These are phyloP conservation scores for Phylloscopus whistleri DNA, from an alignment of 2,113 vertebrate species.

Conservation along the genomic window DNA sequence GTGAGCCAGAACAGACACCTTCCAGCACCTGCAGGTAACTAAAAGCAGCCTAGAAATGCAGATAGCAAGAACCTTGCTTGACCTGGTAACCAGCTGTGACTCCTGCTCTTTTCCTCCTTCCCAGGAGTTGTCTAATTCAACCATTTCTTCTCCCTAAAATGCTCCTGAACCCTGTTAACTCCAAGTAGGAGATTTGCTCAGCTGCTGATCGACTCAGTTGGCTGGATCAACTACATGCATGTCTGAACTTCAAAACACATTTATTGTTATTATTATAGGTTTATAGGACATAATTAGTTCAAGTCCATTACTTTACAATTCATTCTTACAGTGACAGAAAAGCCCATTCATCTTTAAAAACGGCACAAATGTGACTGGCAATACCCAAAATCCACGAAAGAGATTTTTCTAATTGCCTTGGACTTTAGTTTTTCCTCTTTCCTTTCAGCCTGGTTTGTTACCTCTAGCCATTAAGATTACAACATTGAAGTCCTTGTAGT, in stretches of 20 bases:
- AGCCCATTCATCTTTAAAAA: constrained; percentile 15
- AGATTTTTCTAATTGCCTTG: constrained; percentile 27
- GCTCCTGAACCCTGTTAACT: neutral
- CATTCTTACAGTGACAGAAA: constrained; percentile 13
- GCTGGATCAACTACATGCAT: neutral
- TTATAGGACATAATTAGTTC: constrained; percentile 45
- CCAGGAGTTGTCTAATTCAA: neutral
- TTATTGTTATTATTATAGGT: constrained; percentile 9
- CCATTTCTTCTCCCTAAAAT: neutral
- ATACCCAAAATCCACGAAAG: neutral
- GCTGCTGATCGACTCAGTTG: neutral
- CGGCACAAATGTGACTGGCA: neutral
- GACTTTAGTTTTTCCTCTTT: neutral
- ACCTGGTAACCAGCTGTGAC: neutral
- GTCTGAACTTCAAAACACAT: constrained; percentile 29
- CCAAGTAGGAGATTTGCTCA: neutral
- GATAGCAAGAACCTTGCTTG: neutral
- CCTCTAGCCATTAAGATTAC: neutral
- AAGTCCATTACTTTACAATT: constrained; percentile 35
- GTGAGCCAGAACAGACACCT: neutral
- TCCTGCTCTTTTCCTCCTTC: neutral
- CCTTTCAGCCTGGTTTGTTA: neutral
- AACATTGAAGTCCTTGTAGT: constrained; percentile 21
- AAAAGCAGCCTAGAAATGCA: neutral
- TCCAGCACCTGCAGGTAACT: neutral